phyloP scores from a whole-genome alignment of 2,797 vertebrate genomes.

The Catharus ustulatus region DNA sequence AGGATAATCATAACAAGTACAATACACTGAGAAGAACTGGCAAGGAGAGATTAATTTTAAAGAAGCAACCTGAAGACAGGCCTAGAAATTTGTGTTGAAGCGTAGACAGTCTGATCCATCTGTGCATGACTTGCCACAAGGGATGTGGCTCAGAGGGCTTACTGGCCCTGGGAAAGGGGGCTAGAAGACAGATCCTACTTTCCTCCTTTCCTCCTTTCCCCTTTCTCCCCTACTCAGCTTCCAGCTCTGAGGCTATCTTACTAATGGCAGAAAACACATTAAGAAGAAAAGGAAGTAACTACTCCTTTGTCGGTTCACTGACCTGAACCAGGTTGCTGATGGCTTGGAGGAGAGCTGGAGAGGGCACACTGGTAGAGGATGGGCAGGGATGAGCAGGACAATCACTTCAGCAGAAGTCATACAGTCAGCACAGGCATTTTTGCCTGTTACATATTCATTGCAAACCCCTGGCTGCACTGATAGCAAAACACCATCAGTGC shows the following conservation, averaged over 20 bases:
- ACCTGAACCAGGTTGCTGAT: background rate
- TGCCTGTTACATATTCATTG: background rate
- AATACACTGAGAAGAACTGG: background rate
- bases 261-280: background rate
- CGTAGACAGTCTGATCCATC: background rate
- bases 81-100: background rate
- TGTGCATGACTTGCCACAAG: background rate
- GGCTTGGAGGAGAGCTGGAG: background rate
- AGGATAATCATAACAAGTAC: background rate
- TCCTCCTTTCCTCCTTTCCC: background rate
- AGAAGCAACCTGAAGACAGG: background rate
- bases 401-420: background rate
- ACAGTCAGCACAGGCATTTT: background rate
- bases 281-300: background rate
- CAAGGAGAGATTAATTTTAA: background rate
- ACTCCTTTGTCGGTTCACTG: background rate
- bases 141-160: background rate
- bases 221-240: background rate
- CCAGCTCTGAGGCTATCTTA: background rate
- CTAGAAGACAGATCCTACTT: background rate
- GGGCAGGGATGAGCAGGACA: accelerated
- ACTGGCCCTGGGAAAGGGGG: background rate
- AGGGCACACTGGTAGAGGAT: background rate
- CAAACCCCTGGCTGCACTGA: background rate
- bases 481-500: background rate